A percentile compares a stretch with the other conserved stretches of the same genome.
Conservation (phyloP, 2,113 vertebrate genomes). For the Aix galericulata region DNA sequence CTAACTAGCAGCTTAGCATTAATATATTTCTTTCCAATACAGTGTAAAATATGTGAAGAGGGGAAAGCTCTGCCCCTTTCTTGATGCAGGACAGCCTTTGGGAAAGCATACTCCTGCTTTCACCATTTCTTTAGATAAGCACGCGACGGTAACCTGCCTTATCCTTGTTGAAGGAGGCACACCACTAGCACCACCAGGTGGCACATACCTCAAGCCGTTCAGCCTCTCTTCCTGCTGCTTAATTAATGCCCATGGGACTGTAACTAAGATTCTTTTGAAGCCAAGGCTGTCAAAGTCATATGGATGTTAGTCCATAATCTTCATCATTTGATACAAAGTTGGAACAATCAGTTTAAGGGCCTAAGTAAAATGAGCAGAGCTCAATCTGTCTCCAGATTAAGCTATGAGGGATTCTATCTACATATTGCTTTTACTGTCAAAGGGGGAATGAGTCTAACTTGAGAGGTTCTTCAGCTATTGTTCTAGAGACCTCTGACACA, state of each 20-base stretch:
- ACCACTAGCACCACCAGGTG: constrained; percentile 37
- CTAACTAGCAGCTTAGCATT: not conserved
- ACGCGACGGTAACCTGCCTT: not conserved
- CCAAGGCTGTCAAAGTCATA: not conserved
- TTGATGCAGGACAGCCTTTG: not conserved
- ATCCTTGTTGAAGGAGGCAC: not conserved
- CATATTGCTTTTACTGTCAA: not conserved
- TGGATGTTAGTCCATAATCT: not conserved
- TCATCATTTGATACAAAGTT: not conserved
- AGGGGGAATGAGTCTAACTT: not conserved
- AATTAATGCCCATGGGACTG: not conserved
- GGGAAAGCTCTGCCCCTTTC: not conserved
- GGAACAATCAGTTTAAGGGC: not conserved
- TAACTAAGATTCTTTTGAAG: not conserved
- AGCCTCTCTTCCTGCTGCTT: not conserved
- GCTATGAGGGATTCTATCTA: not conserved
- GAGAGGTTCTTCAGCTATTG: not conserved
- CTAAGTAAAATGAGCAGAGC: not conserved
- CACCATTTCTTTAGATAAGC: not conserved
- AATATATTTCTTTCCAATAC: not conserved
- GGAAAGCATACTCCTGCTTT: not conserved
- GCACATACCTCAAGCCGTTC: not conserved
- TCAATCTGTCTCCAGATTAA: not conserved
- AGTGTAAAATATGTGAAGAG: accelerated
- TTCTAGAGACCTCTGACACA: not conserved